phyloP scores from a whole-genome alignment of 2,797 vertebrate species.

The Naso thynnoides region DNA sequence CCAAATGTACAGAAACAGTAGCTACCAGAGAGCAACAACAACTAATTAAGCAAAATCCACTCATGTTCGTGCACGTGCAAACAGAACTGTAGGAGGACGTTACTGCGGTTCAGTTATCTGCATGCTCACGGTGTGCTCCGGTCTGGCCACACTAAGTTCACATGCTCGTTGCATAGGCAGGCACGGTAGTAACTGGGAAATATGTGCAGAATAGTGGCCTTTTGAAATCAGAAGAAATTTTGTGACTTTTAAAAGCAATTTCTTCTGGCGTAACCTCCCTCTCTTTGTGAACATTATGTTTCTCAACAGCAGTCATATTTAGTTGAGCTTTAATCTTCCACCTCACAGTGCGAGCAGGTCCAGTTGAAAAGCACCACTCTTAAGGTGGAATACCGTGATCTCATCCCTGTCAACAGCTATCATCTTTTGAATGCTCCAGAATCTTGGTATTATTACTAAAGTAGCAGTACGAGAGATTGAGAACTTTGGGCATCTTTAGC shows the following conservation, averaged over 20 bases:
- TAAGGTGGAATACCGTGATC: conserved; percentile 33
- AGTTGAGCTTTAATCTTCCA: conserved; percentile 18
- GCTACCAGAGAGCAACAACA: too few species aligned
- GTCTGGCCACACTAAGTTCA: too few species aligned
- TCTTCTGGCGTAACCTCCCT: background rate
- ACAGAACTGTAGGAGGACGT: too few species aligned
- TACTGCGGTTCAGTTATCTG: too few species aligned
- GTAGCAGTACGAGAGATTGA: conserved; percentile 26
- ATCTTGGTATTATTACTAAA: conserved; percentile 36
- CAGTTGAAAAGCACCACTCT: conserved; percentile 27
- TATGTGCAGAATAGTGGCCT: too few species aligned
- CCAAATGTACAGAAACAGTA: too few species aligned
- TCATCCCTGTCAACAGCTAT: conserved; percentile 51
- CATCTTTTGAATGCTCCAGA: conserved; percentile 24
- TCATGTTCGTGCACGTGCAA: too few species aligned
- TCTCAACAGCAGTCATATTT: conserved; percentile 5
- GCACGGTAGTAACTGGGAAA: too few species aligned
- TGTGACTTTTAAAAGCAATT: background rate
- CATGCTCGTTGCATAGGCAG: too few species aligned
- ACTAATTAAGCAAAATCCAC: too few species aligned
- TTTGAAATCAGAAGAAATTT: too few species aligned
- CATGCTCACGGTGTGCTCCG: too few species aligned
- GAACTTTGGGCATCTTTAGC: conserved; percentile 43
- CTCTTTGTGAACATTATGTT: conserved; percentile 16
- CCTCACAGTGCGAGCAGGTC: conserved; percentile 23